Conservation (phyloP, 1,140 invertebrate species). For the Pogonognathellus flavescens region DNA sequence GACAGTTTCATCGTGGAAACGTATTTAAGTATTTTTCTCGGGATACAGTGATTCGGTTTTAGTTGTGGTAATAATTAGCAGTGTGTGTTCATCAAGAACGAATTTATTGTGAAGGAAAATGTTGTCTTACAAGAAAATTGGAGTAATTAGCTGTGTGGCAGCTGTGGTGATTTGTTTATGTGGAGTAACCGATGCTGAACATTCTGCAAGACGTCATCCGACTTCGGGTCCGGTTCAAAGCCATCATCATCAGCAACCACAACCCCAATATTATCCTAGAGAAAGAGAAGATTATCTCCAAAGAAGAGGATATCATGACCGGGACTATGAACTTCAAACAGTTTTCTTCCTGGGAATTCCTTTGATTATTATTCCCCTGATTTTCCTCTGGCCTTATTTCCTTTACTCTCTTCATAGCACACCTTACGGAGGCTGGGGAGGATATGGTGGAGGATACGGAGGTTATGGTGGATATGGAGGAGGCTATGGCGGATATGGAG, state of each 20-base stretch:
- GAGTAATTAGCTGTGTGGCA: not conserved
- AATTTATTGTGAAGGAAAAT: not conserved
- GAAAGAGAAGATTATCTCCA: not conserved
- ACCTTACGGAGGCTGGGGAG: not conserved
- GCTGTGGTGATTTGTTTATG: slow-evolving; percentile 8
- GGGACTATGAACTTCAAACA: slow-evolving; percentile 55
- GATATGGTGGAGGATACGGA: not conserved
- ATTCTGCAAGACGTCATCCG: not conserved
- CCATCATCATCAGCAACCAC: not conserved
- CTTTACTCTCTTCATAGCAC: slow-evolving; percentile 6
- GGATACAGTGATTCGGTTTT: not conserved
- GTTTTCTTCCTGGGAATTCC: slow-evolving; percentile 60
- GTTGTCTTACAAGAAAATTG: slow-evolving; percentile 1
- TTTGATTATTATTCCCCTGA: slow-evolving; percentile 53
- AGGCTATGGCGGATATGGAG: not conserved
- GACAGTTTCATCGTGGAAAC: not conserved
- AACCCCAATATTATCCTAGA: not conserved
- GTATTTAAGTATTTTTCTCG: not conserved
- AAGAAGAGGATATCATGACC: slow-evolving; percentile 38
- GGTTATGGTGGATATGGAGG: slow-evolving; percentile 25
- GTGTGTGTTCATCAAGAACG: not conserved
- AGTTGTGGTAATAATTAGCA: not conserved
- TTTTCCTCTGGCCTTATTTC: slow-evolving; percentile 54
- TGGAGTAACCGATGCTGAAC: not conserved
- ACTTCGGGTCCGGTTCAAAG: not conserved